A percentile compares a stretch with the other conserved stretches of the same genome.
Evolutionary conservation across 2,797 vertebrate genomes (phyloP).

Genomic region (Anas bahamensis): DNA sequence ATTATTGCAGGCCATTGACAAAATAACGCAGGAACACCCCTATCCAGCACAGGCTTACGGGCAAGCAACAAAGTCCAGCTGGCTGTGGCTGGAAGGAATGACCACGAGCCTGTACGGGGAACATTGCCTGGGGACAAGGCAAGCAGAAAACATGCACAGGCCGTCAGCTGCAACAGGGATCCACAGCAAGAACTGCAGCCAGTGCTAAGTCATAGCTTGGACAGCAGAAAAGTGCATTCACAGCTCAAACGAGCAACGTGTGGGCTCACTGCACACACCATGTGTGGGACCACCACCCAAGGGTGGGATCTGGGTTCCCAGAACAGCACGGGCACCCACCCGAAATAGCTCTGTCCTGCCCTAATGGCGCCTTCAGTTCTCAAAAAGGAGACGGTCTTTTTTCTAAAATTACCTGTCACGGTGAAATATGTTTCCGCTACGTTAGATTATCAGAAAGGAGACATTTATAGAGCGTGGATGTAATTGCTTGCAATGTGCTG

Average conservation of each 20-base stretch:
- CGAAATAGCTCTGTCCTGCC: neutral
- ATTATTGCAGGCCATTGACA: neutral
- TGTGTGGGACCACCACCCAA: neutral
- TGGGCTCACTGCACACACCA: neutral
- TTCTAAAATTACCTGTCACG: neutral
- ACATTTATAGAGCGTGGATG: neutral
- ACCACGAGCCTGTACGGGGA: neutral
- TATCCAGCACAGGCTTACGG: neutral
- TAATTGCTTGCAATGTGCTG: neutral
- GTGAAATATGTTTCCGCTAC: neutral
- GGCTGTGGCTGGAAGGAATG: neutral
- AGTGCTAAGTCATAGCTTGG: neutral
- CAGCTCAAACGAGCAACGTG: rapidly evolving
- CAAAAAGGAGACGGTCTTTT: neutral
- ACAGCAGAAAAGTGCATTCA: too few relatives aligned
- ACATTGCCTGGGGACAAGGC: neutral
- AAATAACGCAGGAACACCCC: neutral
- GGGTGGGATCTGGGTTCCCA: neutral
- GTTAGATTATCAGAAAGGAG: neutral
- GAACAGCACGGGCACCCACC: neutral
- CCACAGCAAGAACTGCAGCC: neutral
- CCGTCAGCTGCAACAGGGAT: neutral
- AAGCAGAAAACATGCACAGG: neutral
- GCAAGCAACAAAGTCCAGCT: neutral
- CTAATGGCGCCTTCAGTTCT: neutral